Conservation (phyloP, 2,113 vertebrate genomes). For the Eulemur rufifrons region DNA sequence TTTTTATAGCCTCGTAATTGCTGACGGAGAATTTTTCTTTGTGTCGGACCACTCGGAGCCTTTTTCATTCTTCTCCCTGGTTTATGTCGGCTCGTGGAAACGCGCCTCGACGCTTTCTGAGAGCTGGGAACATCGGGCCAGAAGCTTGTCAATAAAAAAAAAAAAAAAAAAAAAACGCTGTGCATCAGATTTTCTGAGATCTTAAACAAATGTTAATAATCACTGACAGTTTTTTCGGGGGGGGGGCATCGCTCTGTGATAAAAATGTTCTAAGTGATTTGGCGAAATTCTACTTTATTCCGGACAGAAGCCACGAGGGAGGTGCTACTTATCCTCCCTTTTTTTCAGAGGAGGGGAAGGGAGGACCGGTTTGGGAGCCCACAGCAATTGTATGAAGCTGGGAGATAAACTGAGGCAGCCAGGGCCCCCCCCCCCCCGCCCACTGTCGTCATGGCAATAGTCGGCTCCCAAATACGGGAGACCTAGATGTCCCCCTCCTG, state of each 20-base stretch:
- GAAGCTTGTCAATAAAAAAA: slow-evolving; percentile 18
- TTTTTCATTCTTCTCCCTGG: slow-evolving; percentile 49
- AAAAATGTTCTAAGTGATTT: neutral
- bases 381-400: neutral
- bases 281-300: neutral
- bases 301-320: neutral
- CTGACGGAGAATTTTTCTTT: slow-evolving; percentile 65
- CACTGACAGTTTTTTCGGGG: neutral
- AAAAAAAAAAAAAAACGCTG: neutral
- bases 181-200: slow-evolving; percentile 11
- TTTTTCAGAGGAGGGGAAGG: neutral
- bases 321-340: neutral
- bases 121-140: slow-evolving; percentile 13
- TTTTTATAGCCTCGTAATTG: slow-evolving; percentile 74
- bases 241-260: neutral
- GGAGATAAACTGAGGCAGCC: neutral
- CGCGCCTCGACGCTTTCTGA: slow-evolving; percentile 16
- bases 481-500: neutral
- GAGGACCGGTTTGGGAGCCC: neutral
- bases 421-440: too few relatives aligned
- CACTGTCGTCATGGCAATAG: fast-evolving
- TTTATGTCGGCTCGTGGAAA: slow-evolving; percentile 46
- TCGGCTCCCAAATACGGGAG: neutral
- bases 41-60: slow-evolving; percentile 53
- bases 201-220: neutral